Evolutionary conservation across 2,113 vertebrate species (phyloP), one percentile per base, ranked within the genome.

Genomic region (Scopus umbretta): DNA sequence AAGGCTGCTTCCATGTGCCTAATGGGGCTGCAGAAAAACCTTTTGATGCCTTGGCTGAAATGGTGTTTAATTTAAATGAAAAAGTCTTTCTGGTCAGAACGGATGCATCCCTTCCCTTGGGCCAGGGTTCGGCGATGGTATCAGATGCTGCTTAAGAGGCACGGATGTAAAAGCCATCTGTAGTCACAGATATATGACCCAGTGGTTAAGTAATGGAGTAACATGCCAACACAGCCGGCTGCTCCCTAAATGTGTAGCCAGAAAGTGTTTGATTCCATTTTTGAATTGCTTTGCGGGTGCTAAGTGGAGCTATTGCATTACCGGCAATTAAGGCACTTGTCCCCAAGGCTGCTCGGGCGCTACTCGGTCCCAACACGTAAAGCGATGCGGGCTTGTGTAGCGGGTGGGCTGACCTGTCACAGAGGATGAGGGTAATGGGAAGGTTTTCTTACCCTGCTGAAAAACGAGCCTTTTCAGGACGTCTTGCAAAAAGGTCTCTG

Each of bases 241-340:
- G 95, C 89, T 80, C 79, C 75, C 56, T 82, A 86, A 95, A 91
- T 94, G 91, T 90, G 94, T 93, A 65, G 94, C 96, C 96, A 97
- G 95, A 95, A 97, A 97, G 94, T 93, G 95, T 94, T 90, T 95
- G 84, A 95, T 98, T 97, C 91, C 92, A 90, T 94, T 97, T 97
- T 86, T 90, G 12, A 93, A 90, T 94, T 75, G 96, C 94, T 96
- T 97, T 94, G 96, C 43, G 96, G 94, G 93, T 96, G 88, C 90
- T 97, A 96, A 97, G 79, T 96, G 82, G 79, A 83, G 67, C 90
- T 96, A 97, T 93, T 97, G 80, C 30, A 90, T 97, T 97, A 95
- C 96, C 11, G n/a, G 86, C 66, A 96, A 88, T 95, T 93, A 94
- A 95, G 71, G 70, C 66, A 8, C 47, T 73, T 66, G 53, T 89